These are phyloP conservation scores for Fopius arisanus DNA, from an alignment of 1,140 invertebrate species.

Conservation along the genomic window DNA sequence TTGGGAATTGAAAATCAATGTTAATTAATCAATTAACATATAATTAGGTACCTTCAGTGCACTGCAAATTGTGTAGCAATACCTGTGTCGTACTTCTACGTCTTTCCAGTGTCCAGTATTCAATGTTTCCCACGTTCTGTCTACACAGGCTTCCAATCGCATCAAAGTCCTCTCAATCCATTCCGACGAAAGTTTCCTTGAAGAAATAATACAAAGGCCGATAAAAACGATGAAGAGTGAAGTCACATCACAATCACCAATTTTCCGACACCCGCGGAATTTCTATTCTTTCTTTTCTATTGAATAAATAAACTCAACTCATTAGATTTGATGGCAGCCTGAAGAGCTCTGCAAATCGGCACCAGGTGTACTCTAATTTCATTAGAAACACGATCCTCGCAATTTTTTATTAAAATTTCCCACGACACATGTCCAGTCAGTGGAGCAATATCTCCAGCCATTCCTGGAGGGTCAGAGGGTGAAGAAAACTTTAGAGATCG, in stretches of 20 bases:
- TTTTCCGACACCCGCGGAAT: neutral
- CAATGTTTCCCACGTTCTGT: slow-evolving; percentile 80
- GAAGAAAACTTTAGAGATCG: slow-evolving; percentile 13
- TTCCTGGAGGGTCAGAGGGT: slow-evolving; percentile 16
- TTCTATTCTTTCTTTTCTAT: neutral
- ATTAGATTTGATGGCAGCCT: slow-evolving; percentile 30
- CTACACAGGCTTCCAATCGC: slow-evolving; percentile 69
- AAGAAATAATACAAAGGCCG: slow-evolving; percentile 18
- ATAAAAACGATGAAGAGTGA: slow-evolving; percentile 22
- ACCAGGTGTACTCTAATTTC: slow-evolving; percentile 51
- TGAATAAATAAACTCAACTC: slow-evolving; percentile 39
- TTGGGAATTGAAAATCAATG: too few relatives aligned
- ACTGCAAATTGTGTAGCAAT: slow-evolving; percentile 71
- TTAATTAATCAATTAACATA: neutral
- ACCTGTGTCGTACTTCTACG: slow-evolving; percentile 69
- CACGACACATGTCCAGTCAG: slow-evolving; percentile 44
- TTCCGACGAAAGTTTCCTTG: slow-evolving; percentile 31
- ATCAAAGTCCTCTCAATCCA: slow-evolving; percentile 54
- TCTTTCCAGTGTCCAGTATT: slow-evolving; percentile 88
- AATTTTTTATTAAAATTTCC: slow-evolving; percentile 43
- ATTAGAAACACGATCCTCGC: slow-evolving; percentile 38
- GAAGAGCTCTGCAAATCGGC: slow-evolving; percentile 34
- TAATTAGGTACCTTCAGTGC: slow-evolving; percentile 67
- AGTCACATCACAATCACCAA: too few relatives aligned
- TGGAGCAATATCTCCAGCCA: slow-evolving; percentile 19